Evolutionary conservation across 2,888 invertebrate species (phyloP).

Genomic region (Drosophila siamana): DNA sequence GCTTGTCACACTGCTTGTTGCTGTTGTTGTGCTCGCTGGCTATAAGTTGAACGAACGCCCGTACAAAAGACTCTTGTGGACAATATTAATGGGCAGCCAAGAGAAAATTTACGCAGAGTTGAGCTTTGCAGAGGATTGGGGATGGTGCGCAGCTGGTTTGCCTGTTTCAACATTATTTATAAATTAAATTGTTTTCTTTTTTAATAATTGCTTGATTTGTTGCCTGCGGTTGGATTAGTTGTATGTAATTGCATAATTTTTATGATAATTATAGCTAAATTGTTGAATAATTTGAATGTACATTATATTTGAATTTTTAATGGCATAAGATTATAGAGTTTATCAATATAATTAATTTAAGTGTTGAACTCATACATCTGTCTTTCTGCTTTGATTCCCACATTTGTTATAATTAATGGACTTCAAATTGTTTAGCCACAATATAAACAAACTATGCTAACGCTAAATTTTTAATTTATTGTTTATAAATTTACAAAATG

Average conservation of each 20-base stretch:
- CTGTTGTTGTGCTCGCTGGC: constrained; percentile 32
- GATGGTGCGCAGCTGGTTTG: constrained; percentile 10
- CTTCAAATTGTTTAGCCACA: too few relatives aligned
- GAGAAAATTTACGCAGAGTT: constrained; percentile 29
- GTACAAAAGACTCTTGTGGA: constrained; percentile 53
- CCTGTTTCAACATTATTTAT: constrained; percentile 39
- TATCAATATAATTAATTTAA: neutral
- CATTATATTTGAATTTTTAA: neutral
- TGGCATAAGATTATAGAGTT: neutral
- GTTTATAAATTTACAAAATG: neutral
- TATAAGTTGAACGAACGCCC: constrained; percentile 67
- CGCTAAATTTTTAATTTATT: too few relatives aligned
- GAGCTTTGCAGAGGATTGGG: constrained; percentile 13
- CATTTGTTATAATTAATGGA: neutral
- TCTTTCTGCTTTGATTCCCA: neutral
- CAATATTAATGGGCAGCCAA: constrained; percentile 52
- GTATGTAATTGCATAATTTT: constrained; percentile 2
- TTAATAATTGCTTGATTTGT: constrained; percentile 8
- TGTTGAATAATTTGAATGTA: neutral
- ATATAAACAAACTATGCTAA: too few relatives aligned
- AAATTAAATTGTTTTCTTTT: constrained; percentile 39
- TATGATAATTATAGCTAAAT: neutral
- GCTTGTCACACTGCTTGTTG: constrained; percentile 50
- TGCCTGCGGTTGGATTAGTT: neutral
- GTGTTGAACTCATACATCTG: neutral